Conservation (phyloP, 2,797 vertebrate species). For the Scolopax bukidnonensis region DNA sequence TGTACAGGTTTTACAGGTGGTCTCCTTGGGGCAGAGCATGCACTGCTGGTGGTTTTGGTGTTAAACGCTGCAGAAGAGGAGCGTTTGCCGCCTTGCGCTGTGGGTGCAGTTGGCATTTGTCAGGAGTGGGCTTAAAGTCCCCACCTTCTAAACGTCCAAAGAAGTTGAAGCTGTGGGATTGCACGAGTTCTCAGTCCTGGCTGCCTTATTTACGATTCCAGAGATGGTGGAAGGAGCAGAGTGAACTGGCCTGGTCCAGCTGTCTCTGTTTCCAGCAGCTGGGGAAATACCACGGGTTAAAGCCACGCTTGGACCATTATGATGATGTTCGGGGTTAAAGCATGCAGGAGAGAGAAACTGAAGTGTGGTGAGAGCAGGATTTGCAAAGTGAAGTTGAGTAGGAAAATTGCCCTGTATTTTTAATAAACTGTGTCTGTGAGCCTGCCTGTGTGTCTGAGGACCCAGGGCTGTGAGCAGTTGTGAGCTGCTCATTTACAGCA, state of each 20-base stretch:
- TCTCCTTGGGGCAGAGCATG: not conserved
- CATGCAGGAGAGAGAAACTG: not conserved
- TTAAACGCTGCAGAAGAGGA: not conserved
- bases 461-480: not conserved
- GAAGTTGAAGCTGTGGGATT: not conserved
- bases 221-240: accelerated
- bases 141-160: not conserved
- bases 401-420: not conserved
- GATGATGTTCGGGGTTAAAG: not conserved
- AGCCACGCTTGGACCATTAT: not conserved
- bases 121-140: not conserved
- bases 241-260: not conserved
- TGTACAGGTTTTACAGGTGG: not conserved
- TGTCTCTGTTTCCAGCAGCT: not conserved
- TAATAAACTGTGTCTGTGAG: not conserved
- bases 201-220: not conserved
- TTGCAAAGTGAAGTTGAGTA: not conserved
- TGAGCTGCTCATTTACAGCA: not conserved
- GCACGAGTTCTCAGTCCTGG: not conserved
- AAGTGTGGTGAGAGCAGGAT: not conserved
- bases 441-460: not conserved
- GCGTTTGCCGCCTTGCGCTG: accelerated
- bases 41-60: not conserved
- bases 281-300: not conserved
- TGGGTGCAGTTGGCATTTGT: not conserved